These are phyloP conservation scores for Sipha flava DNA, from an alignment of 1,140 invertebrate species.

Conservation along the genomic window DNA sequence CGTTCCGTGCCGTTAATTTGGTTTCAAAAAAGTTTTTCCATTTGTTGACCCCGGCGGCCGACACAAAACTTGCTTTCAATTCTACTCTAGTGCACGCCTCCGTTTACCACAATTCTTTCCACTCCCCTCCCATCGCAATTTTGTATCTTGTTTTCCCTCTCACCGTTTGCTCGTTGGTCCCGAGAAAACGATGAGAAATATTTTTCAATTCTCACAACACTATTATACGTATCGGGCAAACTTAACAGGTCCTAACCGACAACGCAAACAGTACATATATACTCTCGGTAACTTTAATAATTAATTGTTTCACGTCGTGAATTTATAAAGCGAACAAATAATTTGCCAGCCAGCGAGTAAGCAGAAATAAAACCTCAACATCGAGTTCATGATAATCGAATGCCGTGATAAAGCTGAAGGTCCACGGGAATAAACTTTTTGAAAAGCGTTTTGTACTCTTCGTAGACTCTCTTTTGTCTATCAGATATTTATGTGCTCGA, in stretches of 20 bases:
- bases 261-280: neutral
- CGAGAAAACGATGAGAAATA: neutral
- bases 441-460: conserved; percentile 7
- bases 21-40: conserved; percentile 8
- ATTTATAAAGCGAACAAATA: conserved; percentile 15
- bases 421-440: neutral
- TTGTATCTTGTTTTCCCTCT: too few relatives aligned
- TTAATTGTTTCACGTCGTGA: conserved; percentile 6
- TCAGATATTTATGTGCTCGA: neutral
- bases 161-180: too few relatives aligned
- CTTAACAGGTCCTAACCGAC: neutral
- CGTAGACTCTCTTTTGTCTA: neutral
- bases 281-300: conserved; percentile 7
- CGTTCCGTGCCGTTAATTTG: neutral
- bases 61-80: neutral
- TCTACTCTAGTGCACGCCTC: neutral
- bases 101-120: neutral
- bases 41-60: neutral
- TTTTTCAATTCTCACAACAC: neutral
- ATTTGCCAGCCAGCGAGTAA: neutral
- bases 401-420: neutral
- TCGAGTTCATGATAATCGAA: conserved; percentile 3
- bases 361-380: neutral
- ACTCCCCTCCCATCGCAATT: too few relatives aligned
- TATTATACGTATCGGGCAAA: neutral